These are phyloP conservation scores for Ricordea florida DNA, from an alignment of 92 coral and sea anemone species.

Conservation along the genomic window DNA sequence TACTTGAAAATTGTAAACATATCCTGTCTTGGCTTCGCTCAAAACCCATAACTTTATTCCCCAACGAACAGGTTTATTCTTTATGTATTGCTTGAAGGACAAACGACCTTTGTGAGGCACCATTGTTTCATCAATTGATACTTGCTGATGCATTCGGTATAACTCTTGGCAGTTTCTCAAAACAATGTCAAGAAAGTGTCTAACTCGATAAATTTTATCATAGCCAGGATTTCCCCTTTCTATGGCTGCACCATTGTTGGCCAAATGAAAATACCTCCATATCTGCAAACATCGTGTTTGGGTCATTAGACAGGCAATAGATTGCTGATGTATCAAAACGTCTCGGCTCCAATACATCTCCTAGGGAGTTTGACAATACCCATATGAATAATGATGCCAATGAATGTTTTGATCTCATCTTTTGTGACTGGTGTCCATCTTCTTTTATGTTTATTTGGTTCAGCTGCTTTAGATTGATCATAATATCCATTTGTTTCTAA, in stretches of 20 bases:
- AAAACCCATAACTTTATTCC: conserved; percentile 40
- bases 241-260: too few species aligned
- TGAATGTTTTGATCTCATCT: conserved; percentile 32
- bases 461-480: conserved; percentile 29
- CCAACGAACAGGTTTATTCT: conserved; percentile 37
- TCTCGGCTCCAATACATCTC: too few species aligned
- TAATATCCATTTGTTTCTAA: conserved; percentile 38
- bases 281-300: too few species aligned
- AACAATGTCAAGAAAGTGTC: not conserved
- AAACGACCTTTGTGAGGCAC: conserved; percentile 39
- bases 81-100: conserved; percentile 25
- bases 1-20: conserved; percentile 31
- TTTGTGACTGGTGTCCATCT: conserved; percentile 23
- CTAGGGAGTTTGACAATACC: conserved; percentile 52
- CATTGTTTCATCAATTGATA: conserved; percentile 45
- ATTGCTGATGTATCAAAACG: too few species aligned
- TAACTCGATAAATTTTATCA: conserved; percentile 17
- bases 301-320: too few species aligned
- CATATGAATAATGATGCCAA: conserved; percentile 50
- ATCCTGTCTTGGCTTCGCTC: conserved; percentile 41
- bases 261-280: too few species aligned
- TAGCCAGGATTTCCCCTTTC: not conserved
- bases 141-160: not conserved
- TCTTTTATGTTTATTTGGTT: conserved; percentile 42
- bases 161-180: not conserved